A percentile compares a stretch with the other conserved stretches of the same genome.
These are phyloP conservation scores for Lepidotrigona ventralis DNA, from an alignment of 1,140 invertebrate species.

Conservation along the genomic window DNA sequence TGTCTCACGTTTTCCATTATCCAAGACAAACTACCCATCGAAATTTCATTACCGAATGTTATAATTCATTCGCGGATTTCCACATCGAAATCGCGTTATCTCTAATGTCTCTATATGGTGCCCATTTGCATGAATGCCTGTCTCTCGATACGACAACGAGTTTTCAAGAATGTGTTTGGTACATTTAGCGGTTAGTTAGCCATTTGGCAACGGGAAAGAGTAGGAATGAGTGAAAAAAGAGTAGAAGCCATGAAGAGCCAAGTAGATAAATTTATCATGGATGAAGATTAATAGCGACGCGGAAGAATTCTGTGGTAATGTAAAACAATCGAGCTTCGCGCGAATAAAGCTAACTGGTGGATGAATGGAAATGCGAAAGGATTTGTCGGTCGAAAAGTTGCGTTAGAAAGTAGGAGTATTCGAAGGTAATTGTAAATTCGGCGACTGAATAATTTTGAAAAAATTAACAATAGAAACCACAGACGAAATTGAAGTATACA, in stretches of 20 bases:
- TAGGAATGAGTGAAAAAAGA: not conserved
- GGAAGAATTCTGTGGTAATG: slow-evolving; percentile 32
- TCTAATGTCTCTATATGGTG: slow-evolving; percentile 1
- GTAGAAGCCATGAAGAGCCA: not conserved
- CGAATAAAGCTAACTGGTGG: not conserved
- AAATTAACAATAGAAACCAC: no score
- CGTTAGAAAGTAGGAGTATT: not conserved
- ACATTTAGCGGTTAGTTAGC: not conserved
- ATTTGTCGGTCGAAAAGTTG: not conserved
- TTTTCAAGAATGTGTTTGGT: slow-evolving; percentile 29
- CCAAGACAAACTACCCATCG: not conserved
- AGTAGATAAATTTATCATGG: slow-evolving; percentile 39
- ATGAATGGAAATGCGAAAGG: not conserved
- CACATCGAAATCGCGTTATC: slow-evolving; percentile 6
- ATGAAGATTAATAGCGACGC: slow-evolving; percentile 23
- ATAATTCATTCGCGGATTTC: not conserved
- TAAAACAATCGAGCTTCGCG: slow-evolving; percentile 39
- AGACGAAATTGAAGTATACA: no score
- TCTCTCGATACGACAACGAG: not conserved
- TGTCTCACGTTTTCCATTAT: not conserved
- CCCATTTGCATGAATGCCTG: slow-evolving; percentile 43
- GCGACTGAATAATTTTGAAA: not conserved
- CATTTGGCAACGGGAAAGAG: not conserved
- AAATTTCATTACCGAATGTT: not conserved
- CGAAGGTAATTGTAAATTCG: not conserved